These are phyloP conservation scores for Zaprionus capensis DNA, from an alignment of 1,140 invertebrate genomes.

Conservation along the genomic window DNA sequence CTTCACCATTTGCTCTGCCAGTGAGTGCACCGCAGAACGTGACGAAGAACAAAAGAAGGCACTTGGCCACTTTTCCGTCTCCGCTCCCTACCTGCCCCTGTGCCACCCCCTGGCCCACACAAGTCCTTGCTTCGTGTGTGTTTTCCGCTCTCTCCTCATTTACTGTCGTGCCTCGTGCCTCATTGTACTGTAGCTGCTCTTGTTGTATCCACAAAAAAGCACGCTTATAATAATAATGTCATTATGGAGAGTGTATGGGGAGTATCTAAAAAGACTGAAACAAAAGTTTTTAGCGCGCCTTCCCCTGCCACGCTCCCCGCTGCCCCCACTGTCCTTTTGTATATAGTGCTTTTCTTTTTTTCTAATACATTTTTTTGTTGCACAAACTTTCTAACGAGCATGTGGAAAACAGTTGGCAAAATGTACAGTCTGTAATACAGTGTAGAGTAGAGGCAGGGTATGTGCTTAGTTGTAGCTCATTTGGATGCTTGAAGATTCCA, in stretches of 20 bases:
- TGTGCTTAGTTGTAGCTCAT: conserved; percentile 9
- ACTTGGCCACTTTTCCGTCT: conserved; percentile 62
- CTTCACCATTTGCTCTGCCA: conserved; percentile 34
- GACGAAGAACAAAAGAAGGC: conserved; percentile 84
- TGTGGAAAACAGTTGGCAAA: conserved; percentile 17
- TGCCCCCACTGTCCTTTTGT: neutral
- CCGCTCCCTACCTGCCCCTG: neutral
- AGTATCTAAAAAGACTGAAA: conserved; percentile 18
- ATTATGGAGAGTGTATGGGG: conserved; percentile 52
- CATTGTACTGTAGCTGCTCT: conserved; percentile 46
- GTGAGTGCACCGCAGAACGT: conserved; percentile 75
- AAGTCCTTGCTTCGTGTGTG: conserved; percentile 22
- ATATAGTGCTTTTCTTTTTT: conserved; percentile 26
- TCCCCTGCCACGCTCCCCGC: neutral
- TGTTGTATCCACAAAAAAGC: conserved; percentile 83
- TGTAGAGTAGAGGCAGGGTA: neutral
- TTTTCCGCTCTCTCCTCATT: conserved; percentile 38
- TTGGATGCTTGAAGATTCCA: neutral
- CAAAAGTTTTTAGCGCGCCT: conserved; percentile 36
- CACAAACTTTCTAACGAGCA: conserved; percentile 73
- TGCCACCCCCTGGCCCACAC: conserved; percentile 8
- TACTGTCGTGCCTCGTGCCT: neutral
- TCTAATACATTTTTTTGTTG: conserved; percentile 20
- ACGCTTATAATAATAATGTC: conserved; percentile 81
- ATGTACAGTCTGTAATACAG: conserved; percentile 23